Base-by-base conservation (phyloP, 2,888 invertebrate genomes). In the Bugula neritina region DNA sequence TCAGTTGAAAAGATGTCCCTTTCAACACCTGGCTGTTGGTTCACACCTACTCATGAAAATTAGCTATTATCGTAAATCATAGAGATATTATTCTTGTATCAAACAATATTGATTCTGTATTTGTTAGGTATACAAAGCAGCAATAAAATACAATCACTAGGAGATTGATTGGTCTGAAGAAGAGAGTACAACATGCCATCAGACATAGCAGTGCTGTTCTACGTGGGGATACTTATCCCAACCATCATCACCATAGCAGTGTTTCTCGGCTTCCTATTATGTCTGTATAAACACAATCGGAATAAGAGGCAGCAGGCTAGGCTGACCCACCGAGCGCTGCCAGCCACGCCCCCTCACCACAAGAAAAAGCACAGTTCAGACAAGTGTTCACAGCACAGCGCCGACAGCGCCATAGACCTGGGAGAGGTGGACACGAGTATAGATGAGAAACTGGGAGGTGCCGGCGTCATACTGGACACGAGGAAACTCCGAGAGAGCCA, bases 161-260 rank as follows among this genome's bases (percentile, higher is more conserved):
- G n/a, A n/a, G n/a, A n/a, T n/a, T n/a, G n/a, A n/a, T n/a, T n/a
- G n/a, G n/a, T n/a, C n/a, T n/a, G n/a, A n/a, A n/a, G n/a, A n/a
- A n/a, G n/a, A n/a, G n/a, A n/a, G n/a, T n/a, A n/a, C n/a, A n/a
- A n/a, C n/a, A 63, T 63, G 63, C 10, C 27, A 31, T 13, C 63
- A 5, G 31, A 21, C 13, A 27, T 63, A n/a, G 63, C 63, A 31
- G 63, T 29, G 43, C 72, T 81, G 73, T 82, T 82, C 74, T 78
- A 80, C 74, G 77, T 81, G 58, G 82, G 82, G 69, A 80, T 82
- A 58, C 74, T 82, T 54, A 75, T 82, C 71, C 82, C 82, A 25
- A 79, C 81, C 31, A 72, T 80, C 57, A 77, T 81, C 52, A 81
- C 81, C 58, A 74, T 82, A 71, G 75, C 77, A 13, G 76, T 81